Conservation (phyloP, 2,797 vertebrate genomes). For the Myotis pilosus region DNA sequence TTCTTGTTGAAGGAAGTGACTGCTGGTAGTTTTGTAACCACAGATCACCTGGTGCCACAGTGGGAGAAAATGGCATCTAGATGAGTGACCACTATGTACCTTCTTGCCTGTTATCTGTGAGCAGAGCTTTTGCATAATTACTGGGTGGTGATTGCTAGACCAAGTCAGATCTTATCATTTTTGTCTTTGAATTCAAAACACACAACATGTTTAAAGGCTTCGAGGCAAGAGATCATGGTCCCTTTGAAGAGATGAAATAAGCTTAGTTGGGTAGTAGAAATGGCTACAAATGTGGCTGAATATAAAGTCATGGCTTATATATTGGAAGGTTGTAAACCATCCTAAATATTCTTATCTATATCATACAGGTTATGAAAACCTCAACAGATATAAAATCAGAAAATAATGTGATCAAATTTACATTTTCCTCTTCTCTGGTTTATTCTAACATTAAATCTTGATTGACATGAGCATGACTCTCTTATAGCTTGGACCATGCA, state of each 20-base stretch:
- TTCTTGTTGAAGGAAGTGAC: not conserved
- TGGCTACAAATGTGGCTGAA: not conserved
- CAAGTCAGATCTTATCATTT: not conserved
- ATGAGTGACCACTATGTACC: not conserved
- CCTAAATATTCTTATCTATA: not conserved
- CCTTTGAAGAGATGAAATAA: not conserved
- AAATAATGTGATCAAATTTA: not conserved
- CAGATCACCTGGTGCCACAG: not conserved
- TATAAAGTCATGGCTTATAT: not conserved
- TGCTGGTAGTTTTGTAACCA: not conserved
- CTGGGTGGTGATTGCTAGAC: not conserved
- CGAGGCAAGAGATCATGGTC: not conserved
- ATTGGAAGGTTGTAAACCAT: not conserved
- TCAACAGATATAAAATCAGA: not conserved
- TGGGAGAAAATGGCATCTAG: not conserved
- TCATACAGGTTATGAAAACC: not conserved
- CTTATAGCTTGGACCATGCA: not conserved
- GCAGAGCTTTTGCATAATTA: not conserved
- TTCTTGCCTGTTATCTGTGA: not conserved
- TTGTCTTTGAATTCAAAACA: slow-evolving; percentile 11
- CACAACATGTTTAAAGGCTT: not conserved
- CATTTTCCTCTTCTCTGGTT: not conserved
- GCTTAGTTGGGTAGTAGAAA: not conserved
- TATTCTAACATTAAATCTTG: not conserved
- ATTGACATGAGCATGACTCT: not conserved